These are phyloP conservation scores for Rousettus leschenaultii DNA, from an alignment of 2,113 vertebrate species.

Conservation along the genomic window DNA sequence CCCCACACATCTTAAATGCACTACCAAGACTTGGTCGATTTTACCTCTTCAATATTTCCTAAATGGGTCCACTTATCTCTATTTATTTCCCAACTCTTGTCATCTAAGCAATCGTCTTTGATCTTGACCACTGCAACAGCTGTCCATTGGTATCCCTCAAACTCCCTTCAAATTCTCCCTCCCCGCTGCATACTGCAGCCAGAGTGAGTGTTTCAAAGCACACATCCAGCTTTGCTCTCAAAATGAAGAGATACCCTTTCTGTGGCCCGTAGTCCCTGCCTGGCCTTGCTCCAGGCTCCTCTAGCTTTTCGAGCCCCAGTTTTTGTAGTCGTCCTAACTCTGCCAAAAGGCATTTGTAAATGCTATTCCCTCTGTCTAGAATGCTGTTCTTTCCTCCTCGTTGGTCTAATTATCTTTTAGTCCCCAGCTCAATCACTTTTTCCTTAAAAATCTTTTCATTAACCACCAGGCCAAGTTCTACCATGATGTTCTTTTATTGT, in stretches of 20 bases:
- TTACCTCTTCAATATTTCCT: not conserved
- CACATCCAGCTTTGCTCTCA: not conserved
- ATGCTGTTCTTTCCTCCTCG: not conserved
- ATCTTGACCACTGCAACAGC: not conserved
- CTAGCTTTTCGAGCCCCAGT: too few species aligned
- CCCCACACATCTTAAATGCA: not conserved
- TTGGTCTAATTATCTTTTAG: not conserved
- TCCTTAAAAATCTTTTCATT: slow-evolving; percentile 20
- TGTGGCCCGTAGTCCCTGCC: not conserved
- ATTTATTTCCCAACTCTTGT: not conserved
- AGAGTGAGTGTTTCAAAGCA: not conserved
- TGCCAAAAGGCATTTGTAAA: not conserved
- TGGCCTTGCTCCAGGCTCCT: not conserved
- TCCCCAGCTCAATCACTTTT: not conserved
- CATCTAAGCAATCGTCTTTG: not conserved
- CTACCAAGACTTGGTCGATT: not conserved
- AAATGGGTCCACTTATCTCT: not conserved
- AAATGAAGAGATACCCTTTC: not conserved
- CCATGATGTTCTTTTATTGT: not conserved
- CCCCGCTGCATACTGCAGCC: fast-evolving
- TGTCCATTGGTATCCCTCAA: not conserved
- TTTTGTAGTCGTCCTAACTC: not conserved
- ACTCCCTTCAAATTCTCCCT: not conserved
- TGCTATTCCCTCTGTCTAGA: not conserved
- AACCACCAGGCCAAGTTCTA: not conserved